These are phyloP conservation scores for Drosophila rufa DNA, from an alignment of 1,140 invertebrate species.

Conservation along the genomic window DNA sequence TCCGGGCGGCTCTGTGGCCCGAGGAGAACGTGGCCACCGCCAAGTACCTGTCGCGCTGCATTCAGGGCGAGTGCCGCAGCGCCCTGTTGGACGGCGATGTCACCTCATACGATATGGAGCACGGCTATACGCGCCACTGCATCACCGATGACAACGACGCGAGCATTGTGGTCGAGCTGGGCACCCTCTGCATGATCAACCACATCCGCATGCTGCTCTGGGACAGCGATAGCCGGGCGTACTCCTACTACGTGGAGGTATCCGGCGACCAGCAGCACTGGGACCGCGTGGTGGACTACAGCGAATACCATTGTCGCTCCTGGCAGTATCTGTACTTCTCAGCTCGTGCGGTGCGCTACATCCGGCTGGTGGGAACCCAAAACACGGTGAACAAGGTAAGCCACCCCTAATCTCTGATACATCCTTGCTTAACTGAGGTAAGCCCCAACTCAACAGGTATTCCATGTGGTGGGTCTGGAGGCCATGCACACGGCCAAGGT, in stretches of 20 bases:
- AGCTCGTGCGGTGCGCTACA: slow-evolving; percentile 94
- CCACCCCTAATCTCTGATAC: background rate
- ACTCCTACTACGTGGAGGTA: slow-evolving; percentile 98
- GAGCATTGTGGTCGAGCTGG: slow-evolving; percentile 95
- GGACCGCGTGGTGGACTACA: slow-evolving; percentile 96
- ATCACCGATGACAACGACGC: slow-evolving; percentile 91
- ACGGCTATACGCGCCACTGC: slow-evolving; percentile 95
- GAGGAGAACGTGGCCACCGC: slow-evolving; percentile 96
- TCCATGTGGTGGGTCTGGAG: slow-evolving; percentile 97
- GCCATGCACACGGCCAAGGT: slow-evolving; percentile 92
- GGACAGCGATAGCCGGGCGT: slow-evolving; percentile 97
- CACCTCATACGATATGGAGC: slow-evolving; percentile 85
- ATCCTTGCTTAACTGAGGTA: too few species aligned
- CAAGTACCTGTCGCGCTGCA: slow-evolving; percentile 91
- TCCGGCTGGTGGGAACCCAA: slow-evolving; percentile 96
- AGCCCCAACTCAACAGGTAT: slow-evolving; percentile 88
- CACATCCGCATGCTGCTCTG: slow-evolving; percentile 96
- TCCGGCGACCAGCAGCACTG: slow-evolving; percentile 98
- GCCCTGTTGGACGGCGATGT: slow-evolving; percentile 95
- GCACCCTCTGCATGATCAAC: slow-evolving; percentile 96
- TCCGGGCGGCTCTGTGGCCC: slow-evolving; percentile 92
- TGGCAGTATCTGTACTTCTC: slow-evolving; percentile 98
- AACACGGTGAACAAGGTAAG: slow-evolving; percentile 96
- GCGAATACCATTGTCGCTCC: slow-evolving; percentile 95
- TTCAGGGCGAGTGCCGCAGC: slow-evolving; percentile 94